These are phyloP conservation scores for Diarsia dahlii DNA, from an alignment of 2,888 invertebrate species.

Conservation along the genomic window DNA sequence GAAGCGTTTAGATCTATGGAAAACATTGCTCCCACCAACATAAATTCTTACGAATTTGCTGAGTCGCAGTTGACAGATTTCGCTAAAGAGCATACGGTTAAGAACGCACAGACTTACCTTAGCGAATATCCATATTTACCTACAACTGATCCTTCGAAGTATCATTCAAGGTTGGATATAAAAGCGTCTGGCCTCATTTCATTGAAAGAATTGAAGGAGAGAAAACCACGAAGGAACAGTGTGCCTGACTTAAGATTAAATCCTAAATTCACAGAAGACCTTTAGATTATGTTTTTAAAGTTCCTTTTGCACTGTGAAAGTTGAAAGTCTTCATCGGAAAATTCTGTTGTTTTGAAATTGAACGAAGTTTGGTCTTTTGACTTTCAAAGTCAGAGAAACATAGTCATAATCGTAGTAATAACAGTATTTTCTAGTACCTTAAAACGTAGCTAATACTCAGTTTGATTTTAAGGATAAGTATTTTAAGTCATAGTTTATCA, in stretches of 20 bases:
- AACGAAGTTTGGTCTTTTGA: slow-evolving; percentile 17
- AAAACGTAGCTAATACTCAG: slow-evolving; percentile 76
- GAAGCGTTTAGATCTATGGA: slow-evolving; percentile 90
- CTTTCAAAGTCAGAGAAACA: slow-evolving; percentile 35
- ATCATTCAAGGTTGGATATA: slow-evolving; percentile 85
- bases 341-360: slow-evolving; percentile 11
- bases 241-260: slow-evolving; percentile 87
- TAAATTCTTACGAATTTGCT: slow-evolving; percentile 85
- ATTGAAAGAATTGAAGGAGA: slow-evolving; percentile 82
- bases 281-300: slow-evolving; percentile 66
- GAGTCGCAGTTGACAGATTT: slow-evolving; percentile 81
- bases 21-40: slow-evolving; percentile 80
- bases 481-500: slow-evolving; percentile 46
- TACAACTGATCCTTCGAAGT: slow-evolving; percentile 87
- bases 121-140: slow-evolving; percentile 89
- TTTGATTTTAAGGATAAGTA: slow-evolving; percentile 60
- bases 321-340: not conserved
- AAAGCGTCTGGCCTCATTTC: slow-evolving; percentile 87
- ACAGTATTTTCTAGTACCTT: slow-evolving; percentile 81
- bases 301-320: not conserved
- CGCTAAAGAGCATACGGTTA: slow-evolving; percentile 79
- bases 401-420: slow-evolving; percentile 60
- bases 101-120: slow-evolving; percentile 86
- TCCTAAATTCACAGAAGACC: slow-evolving; percentile 81
- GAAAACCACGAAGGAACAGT: slow-evolving; percentile 85